Percentiles rank a stretch among this genome's conserved stretches.
These are phyloP conservation scores for Ophion obscuratus DNA, from an alignment of 2,888 invertebrate species.

Conservation along the genomic window DNA sequence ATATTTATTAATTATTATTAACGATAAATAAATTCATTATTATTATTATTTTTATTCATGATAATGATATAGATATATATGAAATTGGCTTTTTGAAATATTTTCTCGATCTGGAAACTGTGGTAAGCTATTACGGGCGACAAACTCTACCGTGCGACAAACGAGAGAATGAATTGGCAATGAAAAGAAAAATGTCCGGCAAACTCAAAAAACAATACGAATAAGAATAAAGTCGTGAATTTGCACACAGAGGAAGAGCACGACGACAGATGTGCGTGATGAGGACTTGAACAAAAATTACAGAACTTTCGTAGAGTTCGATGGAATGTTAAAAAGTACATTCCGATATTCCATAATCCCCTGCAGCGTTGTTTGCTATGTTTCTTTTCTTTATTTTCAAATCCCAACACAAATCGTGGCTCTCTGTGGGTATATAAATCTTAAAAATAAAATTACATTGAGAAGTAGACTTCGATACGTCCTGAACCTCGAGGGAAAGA, in stretches of 20 bases:
- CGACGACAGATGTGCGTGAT: background rate
- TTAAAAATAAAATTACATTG: slow-evolving; percentile 2
- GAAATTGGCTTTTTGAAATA: slow-evolving; percentile 16
- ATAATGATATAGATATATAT: background rate
- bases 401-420: slow-evolving; percentile 24
- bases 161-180: background rate
- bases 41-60: background rate
- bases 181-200: background rate
- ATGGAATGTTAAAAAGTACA: slow-evolving; percentile 29
- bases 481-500: background rate
- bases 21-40: background rate
- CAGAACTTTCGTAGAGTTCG: slow-evolving; percentile 9
- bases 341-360: slow-evolving; percentile 58
- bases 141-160: background rate
- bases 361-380: slow-evolving; percentile 53
- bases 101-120: background rate
- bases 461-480: background rate
- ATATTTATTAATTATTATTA: slow-evolving; percentile 14
- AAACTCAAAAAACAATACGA: background rate
- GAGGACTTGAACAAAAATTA: background rate
- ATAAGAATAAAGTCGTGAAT: background rate
- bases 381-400: slow-evolving; percentile 2
- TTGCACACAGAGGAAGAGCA: background rate
- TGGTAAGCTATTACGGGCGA: background rate
- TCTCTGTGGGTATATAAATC: slow-evolving; percentile 39